Conservation (phyloP, 2,888 invertebrate species). For the Gibbula magus region DNA sequence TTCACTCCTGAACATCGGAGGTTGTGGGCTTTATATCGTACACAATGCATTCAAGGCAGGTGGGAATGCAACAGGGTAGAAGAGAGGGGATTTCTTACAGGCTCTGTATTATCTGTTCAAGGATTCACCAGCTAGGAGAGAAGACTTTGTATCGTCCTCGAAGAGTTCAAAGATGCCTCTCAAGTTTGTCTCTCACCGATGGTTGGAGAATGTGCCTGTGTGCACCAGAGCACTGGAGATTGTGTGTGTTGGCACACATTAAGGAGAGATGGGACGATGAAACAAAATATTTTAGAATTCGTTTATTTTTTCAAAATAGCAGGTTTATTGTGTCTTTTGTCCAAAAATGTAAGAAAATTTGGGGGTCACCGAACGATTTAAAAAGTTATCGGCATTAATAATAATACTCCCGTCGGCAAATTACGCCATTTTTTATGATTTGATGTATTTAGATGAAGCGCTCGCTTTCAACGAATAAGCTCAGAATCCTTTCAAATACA, state of each 20-base stretch:
- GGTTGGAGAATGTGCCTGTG: constrained; percentile 48
- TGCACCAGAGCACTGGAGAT: constrained; percentile 37
- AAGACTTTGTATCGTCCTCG: constrained; percentile 50
- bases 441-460: too few relatives aligned
- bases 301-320: too few relatives aligned
- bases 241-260: constrained; percentile 33
- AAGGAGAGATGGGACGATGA: too few relatives aligned
- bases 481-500: too few relatives aligned
- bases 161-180: constrained; percentile 51
- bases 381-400: too few relatives aligned
- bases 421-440: too few relatives aligned
- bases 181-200: constrained; percentile 53
- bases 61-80: constrained; percentile 35
- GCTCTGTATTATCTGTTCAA: constrained; percentile 63
- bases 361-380: too few relatives aligned
- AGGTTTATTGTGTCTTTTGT: too few relatives aligned
- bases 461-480: too few relatives aligned
- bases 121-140: constrained; percentile 57
- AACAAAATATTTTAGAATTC: too few relatives aligned
- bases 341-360: too few relatives aligned
- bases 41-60: constrained; percentile 48
- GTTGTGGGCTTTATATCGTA: constrained; percentile 48
- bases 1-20: constrained; percentile 41
- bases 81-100: constrained; percentile 47
- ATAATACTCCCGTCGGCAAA: too few relatives aligned